These are phyloP conservation scores for Itoplectis maculator DNA, from an alignment of 2,888 invertebrate genomes.

Conservation along the genomic window DNA sequence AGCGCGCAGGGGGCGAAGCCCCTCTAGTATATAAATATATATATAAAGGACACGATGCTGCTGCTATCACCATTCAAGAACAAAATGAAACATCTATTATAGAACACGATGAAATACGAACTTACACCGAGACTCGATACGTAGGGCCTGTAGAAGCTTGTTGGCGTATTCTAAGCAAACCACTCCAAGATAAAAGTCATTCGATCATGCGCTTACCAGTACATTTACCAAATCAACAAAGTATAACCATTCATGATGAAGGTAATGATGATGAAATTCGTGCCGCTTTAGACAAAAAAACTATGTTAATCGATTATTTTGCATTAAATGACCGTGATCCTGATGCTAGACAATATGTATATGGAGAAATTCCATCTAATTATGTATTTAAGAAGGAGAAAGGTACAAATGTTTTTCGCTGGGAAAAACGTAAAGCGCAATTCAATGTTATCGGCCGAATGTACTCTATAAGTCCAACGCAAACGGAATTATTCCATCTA, in stretches of 20 bases:
- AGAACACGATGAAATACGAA: constrained; percentile 13
- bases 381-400: constrained; percentile 42
- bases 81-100: neutral
- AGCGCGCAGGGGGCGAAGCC: too few relatives aligned
- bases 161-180: constrained; percentile 56
- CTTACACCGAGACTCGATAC: constrained; percentile 40
- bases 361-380: constrained; percentile 26
- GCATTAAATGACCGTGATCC: constrained; percentile 45
- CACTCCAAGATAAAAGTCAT: constrained; percentile 59
- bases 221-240: constrained; percentile 47
- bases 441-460: constrained; percentile 69
- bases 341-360: constrained; percentile 41
- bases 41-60: constrained; percentile 68
- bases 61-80: constrained; percentile 34
- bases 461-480: constrained; percentile 70
- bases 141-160: constrained; percentile 63
- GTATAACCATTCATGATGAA: constrained; percentile 32
- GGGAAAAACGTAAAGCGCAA: constrained; percentile 50
- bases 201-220: constrained; percentile 10
- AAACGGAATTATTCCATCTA: constrained; percentile 70
- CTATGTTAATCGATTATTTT: constrained; percentile 48
- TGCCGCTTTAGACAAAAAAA: constrained; percentile 32
- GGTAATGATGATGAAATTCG: constrained; percentile 22
- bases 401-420: constrained; percentile 30
- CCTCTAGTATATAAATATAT: constrained; percentile 72